Conservation (phyloP, 2,113 vertebrate species). For the Colaptes auratus region DNA sequence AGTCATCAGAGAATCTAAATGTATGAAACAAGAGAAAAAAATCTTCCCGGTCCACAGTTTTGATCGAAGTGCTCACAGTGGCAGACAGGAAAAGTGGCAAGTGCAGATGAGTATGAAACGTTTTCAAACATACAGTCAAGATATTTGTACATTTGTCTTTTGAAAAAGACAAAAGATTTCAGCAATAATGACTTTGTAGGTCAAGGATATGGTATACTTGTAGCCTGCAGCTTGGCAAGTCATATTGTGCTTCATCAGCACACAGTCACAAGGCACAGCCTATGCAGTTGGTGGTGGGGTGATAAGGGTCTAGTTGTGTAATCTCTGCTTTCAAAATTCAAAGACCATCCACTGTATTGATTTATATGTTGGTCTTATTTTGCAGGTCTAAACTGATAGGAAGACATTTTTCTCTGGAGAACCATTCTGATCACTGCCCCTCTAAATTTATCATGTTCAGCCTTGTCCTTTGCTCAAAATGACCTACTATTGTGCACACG, state of each 20-base stretch:
- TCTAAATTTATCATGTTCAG: conserved; percentile 46
- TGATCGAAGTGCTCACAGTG: neutral
- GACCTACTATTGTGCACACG: conserved; percentile 17
- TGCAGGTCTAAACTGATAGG: neutral
- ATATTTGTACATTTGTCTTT: neutral
- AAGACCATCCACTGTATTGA: neutral
- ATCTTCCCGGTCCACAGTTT: neutral
- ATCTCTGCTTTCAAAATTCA: neutral
- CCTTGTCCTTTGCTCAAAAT: conserved; percentile 51
- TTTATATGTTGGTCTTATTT: neutral
- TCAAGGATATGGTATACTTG: neutral
- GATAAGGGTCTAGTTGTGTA: neutral
- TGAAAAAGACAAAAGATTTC: neutral
- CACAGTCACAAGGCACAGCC: neutral
- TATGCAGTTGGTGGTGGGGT: neutral
- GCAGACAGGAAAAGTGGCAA: neutral
- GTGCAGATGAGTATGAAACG: neutral
- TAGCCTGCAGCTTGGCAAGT: neutral
- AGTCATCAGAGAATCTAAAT: neutral
- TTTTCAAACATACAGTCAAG: neutral
- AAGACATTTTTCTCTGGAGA: conserved; percentile 6
- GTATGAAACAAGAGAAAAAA: neutral
- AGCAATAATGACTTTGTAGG: neutral
- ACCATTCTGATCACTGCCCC: neutral
- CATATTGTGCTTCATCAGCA: neutral